A percentile compares a stretch with the other conserved stretches of the same genome.
Evolutionary conservation across 2,797 vertebrate genomes (phyloP).

Genomic region (Strix occidentalis): DNA sequence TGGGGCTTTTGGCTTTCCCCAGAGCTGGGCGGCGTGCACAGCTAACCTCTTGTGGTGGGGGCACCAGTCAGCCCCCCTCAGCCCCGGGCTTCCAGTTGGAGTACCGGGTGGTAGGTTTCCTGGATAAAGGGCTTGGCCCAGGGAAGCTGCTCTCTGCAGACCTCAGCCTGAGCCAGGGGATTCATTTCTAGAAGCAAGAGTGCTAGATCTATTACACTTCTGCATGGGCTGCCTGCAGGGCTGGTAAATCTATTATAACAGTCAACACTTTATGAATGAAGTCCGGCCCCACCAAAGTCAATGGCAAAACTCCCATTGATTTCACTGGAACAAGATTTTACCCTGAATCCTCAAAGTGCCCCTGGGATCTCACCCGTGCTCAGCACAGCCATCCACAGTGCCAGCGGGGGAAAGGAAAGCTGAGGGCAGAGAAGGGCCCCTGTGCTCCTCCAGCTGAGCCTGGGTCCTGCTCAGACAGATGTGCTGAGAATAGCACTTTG

Average conservation of each 20-base stretch:
- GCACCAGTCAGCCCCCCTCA: background rate
- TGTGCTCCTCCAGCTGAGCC: background rate
- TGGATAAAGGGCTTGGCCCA: background rate
- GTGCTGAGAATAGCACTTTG: background rate
- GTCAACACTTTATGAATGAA: slow-evolving; percentile 42
- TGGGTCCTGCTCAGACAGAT: background rate
- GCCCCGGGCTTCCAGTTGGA: background rate
- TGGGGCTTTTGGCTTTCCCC: background rate
- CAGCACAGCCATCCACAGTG: background rate
- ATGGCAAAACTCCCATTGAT: background rate
- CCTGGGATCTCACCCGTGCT: background rate
- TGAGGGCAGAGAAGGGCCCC: background rate
- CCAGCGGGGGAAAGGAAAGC: background rate
- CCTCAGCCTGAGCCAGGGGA: background rate
- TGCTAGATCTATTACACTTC: background rate
- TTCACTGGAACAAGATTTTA: background rate
- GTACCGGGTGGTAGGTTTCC: background rate
- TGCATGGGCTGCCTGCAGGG: slow-evolving; percentile 20
- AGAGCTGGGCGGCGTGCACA: accelerated
- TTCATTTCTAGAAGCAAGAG: slow-evolving; percentile 11
- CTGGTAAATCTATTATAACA: slow-evolving; percentile 13
- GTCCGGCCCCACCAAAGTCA: background rate
- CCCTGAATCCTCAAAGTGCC: background rate
- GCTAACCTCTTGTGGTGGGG: background rate
- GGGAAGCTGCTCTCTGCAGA: background rate